phyloP scores from a whole-genome alignment of 2,888 invertebrate genomes.

The Campoletis raptor region DNA sequence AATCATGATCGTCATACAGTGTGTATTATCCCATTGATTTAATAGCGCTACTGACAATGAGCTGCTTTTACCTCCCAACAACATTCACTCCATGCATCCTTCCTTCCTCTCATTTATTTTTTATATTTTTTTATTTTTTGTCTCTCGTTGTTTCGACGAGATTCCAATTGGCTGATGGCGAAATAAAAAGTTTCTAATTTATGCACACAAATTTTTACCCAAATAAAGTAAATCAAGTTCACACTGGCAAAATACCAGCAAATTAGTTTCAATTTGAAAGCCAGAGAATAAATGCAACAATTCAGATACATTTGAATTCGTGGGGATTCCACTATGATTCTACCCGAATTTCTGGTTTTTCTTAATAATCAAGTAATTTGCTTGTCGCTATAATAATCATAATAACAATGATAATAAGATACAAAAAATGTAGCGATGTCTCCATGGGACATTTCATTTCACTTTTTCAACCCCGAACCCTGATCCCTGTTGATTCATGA shows the following conservation, averaged over 20 bases:
- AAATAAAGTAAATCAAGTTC: background rate
- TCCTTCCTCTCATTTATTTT: background rate
- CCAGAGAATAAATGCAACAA: background rate
- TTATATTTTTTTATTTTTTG: background rate
- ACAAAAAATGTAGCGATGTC: background rate
- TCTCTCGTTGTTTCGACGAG: background rate
- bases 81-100: background rate
- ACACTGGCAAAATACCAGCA: background rate
- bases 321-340: too few relatives aligned
- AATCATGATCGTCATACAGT: conserved; percentile 29
- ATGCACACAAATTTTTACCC: background rate
- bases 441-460: background rate
- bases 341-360: conserved; percentile 15
- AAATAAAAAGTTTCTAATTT: background rate
- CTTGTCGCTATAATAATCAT: background rate
- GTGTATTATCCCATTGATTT: conserved; percentile 51
- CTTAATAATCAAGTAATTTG: conserved; percentile 1
- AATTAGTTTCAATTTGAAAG: conserved; percentile 9
- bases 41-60: conserved; percentile 46
- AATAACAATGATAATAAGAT: background rate
- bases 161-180: background rate
- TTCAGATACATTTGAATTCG: background rate
- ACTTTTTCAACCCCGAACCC: background rate
- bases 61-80: conserved; percentile 21
- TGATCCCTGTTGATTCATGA: background rate